phyloP scores from a whole-genome alignment of 2,113 vertebrate genomes.

The Microtus montanus region DNA sequence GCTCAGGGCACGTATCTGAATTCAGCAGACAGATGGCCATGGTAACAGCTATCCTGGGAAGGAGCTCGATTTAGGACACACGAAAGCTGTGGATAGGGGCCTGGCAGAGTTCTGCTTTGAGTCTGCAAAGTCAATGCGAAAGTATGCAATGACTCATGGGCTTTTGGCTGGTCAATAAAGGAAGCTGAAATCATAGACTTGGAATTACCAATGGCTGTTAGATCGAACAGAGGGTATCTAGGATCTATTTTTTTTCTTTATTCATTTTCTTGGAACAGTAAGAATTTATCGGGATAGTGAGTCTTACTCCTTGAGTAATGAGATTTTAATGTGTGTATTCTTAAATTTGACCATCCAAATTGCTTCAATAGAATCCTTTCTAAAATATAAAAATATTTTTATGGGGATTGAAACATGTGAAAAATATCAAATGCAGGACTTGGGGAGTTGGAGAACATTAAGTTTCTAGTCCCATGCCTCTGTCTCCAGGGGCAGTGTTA shows the following conservation, averaged over 20 bases:
- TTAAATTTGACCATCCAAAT: constrained; percentile 13
- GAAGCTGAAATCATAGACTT: constrained; percentile 60
- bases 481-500: neutral
- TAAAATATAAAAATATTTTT: neutral
- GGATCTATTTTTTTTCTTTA: neutral
- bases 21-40: constrained; percentile 65
- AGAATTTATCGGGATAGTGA: constrained; percentile 4
- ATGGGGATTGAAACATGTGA: neutral
- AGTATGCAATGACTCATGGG: constrained; percentile 68
- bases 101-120: constrained; percentile 60
- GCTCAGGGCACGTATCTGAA: neutral
- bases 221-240: constrained; percentile 19
- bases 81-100: neutral
- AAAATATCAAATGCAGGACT: neutral
- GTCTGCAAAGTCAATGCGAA: constrained; percentile 57
- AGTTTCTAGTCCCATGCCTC: neutral
- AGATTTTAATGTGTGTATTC: neutral
- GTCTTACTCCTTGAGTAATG: neutral
- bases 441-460: neutral
- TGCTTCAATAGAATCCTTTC: constrained; percentile 20
- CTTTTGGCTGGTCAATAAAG: constrained; percentile 66
- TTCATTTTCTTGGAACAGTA: neutral
- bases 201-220: constrained; percentile 47
- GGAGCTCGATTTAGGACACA: constrained; percentile 34
- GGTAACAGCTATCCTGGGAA: neutral